phyloP scores from a whole-genome alignment of 2,888 invertebrate species.

The Baronia brevicornis region DNA sequence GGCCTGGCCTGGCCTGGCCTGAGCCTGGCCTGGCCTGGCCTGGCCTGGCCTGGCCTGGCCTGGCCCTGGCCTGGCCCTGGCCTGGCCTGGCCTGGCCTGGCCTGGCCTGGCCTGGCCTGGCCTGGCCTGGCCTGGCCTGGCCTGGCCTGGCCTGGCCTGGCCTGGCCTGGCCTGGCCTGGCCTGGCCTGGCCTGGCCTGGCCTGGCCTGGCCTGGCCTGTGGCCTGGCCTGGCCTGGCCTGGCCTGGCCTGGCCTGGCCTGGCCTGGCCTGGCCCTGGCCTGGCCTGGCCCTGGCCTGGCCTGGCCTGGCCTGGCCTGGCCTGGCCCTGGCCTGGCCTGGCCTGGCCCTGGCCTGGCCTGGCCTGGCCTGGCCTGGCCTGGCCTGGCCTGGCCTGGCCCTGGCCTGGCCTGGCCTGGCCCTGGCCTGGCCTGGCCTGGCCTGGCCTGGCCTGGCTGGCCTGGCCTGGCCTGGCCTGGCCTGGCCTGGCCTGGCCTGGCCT shows the following conservation, averaged over 20 bases:
- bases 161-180: slow-evolving; percentile 25
- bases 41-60: slow-evolving; percentile 20
- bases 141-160: slow-evolving; percentile 25
- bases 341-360: too few relatives aligned
- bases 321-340: slow-evolving; percentile 21
- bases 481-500: slow-evolving; percentile 21
- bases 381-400: slow-evolving; percentile 24
- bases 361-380: too few relatives aligned
- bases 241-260: slow-evolving; percentile 26
- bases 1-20: slow-evolving; percentile 22
- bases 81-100: slow-evolving; percentile 21
- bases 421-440: slow-evolving; percentile 23
- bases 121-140: slow-evolving; percentile 24
- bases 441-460: slow-evolving; percentile 20
- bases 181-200: slow-evolving; percentile 18
- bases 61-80: slow-evolving; percentile 20
- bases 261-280: slow-evolving; percentile 22
- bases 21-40: slow-evolving; percentile 21
- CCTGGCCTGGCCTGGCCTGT: too few relatives aligned
- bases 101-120: slow-evolving; percentile 23
- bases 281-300: too few relatives aligned
- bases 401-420: too few relatives aligned
- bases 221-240: slow-evolving; percentile 24
- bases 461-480: slow-evolving; percentile 21
- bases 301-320: slow-evolving; percentile 25